These are phyloP conservation scores for Diabrotica balteata DNA, from an alignment of 2,888 invertebrate species.

Conservation along the genomic window DNA sequence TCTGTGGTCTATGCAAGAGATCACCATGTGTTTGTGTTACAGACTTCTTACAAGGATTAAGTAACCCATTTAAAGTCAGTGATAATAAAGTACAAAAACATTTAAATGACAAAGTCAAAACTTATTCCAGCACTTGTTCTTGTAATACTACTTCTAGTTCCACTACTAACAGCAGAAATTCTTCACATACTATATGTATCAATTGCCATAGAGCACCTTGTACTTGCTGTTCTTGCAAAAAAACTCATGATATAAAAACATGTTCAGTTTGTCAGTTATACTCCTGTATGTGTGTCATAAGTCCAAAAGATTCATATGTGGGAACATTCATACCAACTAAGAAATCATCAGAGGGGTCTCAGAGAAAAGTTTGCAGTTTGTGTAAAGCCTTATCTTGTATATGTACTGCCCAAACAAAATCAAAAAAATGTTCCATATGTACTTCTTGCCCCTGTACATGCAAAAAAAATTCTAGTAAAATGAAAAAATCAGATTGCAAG, in stretches of 20 bases:
- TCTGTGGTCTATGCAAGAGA: conserved; percentile 37
- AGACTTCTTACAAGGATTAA: conserved; percentile 8
- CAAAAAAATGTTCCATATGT: conserved; percentile 1
- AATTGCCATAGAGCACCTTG: conserved; percentile 11
- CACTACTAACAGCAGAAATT: neutral
- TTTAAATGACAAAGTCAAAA: neutral
- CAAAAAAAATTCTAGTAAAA: too few species aligned
- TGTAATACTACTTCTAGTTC: neutral
- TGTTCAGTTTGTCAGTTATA: conserved; percentile 14
- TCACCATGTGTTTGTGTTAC: conserved; percentile 34
- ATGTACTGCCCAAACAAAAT: neutral
- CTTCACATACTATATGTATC: conserved; percentile 10
- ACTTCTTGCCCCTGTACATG: conserved; percentile 7
- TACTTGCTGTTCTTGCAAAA: conserved; percentile 16
- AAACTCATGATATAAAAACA: conserved; percentile 10
- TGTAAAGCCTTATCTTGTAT: conserved; percentile 10
- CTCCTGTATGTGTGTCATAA: conserved; percentile 18
- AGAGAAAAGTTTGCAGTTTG: conserved; percentile 1
- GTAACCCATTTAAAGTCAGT: conserved; percentile 4
- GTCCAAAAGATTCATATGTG: conserved; percentile 1
- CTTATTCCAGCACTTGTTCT: neutral
- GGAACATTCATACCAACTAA: conserved; percentile 1
- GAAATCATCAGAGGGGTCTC: neutral
- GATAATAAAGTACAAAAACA: neutral
- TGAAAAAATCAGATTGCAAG: too few species aligned